phyloP scores from a whole-genome alignment of 1,140 invertebrate genomes.

The Radopholus similis region DNA sequence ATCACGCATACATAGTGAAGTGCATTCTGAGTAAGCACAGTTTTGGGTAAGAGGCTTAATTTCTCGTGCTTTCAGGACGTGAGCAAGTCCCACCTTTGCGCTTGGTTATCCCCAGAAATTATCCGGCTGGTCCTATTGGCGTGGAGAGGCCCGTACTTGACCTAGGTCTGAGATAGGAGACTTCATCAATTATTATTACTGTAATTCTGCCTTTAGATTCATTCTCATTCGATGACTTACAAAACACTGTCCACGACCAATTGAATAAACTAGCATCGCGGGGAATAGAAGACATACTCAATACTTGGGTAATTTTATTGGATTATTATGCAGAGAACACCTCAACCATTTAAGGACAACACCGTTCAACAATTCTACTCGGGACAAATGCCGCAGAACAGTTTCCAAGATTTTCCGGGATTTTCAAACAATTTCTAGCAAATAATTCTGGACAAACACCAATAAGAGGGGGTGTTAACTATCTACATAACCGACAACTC shows the following conservation, averaged over 20 bases:
- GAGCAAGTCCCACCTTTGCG: constrained; percentile 28
- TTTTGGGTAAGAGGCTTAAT: not conserved
- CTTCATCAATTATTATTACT: constrained; percentile 18
- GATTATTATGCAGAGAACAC: not conserved
- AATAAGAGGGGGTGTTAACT: too few species aligned
- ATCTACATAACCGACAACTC: too few species aligned
- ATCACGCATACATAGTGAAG: constrained; percentile 15
- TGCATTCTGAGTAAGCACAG: constrained; percentile 12
- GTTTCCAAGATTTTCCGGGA: constrained; percentile 17
- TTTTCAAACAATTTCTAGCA: constrained; percentile 4
- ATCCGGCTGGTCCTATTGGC: constrained; percentile 19
- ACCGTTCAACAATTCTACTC: constrained; percentile 25
- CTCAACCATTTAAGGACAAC: constrained; percentile 10
- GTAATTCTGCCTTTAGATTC: not conserved
- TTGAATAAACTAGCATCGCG: not conserved
- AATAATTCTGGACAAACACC: too few species aligned
- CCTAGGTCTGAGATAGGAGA: constrained; percentile 17
- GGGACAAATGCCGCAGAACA: constrained; percentile 16
- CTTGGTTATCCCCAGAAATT: constrained; percentile 32
- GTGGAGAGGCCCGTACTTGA: constrained; percentile 33
- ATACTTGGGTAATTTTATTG: constrained; percentile 1
- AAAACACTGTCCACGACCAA: constrained; percentile 1
- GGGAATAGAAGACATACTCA: not conserved
- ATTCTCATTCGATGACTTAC: not conserved
- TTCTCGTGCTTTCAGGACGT: constrained; percentile 25